Evolutionary conservation across 2,888 invertebrate species (phyloP), one percentile per base, ranked within the genome.

Genomic region (Spatulosminthurus flaviceps): DNA sequence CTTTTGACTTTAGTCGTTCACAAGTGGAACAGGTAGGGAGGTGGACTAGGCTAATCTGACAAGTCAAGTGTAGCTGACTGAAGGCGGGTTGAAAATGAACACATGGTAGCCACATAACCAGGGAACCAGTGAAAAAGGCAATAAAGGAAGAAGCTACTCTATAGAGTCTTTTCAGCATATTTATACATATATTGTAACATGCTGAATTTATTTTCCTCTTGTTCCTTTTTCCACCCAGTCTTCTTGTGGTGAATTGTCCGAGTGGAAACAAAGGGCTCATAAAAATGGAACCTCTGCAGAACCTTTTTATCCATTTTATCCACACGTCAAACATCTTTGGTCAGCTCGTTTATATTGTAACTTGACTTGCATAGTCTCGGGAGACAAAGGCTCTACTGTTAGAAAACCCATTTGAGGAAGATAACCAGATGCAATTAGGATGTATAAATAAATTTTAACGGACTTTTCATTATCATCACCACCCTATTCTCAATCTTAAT

Each of bases 71-170:
- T 60, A 43, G 21, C 60, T 28, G 73, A 61, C 28, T 73, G 60
- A 28, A 73, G 60, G 73, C 73, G 73, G 73, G 61, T 73, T 73
- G 73, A 73, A 73, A 73, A 73, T 73, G 60, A 73, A 73, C 73
- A 73, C 73, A 73, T 73, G 73, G 73, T 73, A 26, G 73, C 42
- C 61, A 28, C 24, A n/a, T n/a, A n/a, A 64, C 64, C n/a, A 69
- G 71, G 43, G 71, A 24, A 71, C 11, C 24, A 64, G 69, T 29
- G 69, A 60, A 60, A 73, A 73, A 73, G 24, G 73, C 73, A 73
- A 73, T 73, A 60, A 73, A 73, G 73, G 29, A 73, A 73, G 73
- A 73, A 51, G 64, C 24, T 64, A 13, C 72, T n/a, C n/a, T n/a
- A n/a, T n/a, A 72, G 22, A 73, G 21, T 28, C 60, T 24, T 43